Conservation (phyloP, 2,113 vertebrate genomes). For the Astur gentilis region DNA sequence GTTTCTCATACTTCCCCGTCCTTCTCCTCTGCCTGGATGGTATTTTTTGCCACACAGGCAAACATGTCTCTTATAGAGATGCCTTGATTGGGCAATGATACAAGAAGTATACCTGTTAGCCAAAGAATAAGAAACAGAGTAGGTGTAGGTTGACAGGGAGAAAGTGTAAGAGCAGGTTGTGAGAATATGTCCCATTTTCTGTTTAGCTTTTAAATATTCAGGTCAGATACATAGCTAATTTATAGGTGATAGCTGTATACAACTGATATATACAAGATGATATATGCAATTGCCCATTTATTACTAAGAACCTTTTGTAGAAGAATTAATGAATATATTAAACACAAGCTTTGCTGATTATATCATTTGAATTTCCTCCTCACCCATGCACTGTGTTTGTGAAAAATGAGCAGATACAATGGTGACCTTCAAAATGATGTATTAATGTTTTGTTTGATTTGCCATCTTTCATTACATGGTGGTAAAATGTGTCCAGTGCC, state of each 20-base stretch:
- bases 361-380: not conserved
- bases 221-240: not conserved
- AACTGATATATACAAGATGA: not conserved
- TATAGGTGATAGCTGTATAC: not conserved
- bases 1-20: too few species aligned
- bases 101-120: not conserved
- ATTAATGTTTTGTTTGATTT: not conserved
- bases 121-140: not conserved
- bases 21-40: not conserved
- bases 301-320: not conserved
- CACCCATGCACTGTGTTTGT: not conserved
- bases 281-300: not conserved
- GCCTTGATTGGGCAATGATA: not conserved
- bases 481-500: not conserved
- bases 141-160: not conserved
- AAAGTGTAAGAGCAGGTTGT: not conserved
- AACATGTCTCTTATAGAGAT: not conserved
- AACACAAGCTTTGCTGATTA: not conserved
- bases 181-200: not conserved
- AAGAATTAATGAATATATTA: not conserved
- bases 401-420: not conserved
- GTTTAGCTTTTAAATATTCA: not conserved
- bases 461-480: not conserved
- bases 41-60: not conserved
- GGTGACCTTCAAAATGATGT: not conserved